Evolutionary conservation across 2,797 vertebrate genomes (phyloP).

Genomic region (Okamejei kenojei): DNA sequence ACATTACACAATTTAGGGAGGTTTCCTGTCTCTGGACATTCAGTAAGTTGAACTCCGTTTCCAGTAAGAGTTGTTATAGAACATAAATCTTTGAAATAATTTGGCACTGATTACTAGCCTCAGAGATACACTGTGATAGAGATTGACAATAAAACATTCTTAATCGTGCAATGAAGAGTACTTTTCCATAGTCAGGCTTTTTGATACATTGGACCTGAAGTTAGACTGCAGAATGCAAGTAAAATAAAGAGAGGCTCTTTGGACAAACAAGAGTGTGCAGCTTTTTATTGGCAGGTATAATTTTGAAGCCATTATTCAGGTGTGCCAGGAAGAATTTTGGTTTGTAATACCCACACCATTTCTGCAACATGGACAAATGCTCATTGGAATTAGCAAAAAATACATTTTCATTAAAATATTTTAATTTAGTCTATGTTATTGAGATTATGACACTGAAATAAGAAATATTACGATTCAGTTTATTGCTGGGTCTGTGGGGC

Average conservation of each 20-base stretch:
- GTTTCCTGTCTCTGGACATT: neutral
- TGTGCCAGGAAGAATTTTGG: neutral
- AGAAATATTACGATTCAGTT: neutral
- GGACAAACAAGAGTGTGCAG: neutral
- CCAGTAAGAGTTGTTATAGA: neutral
- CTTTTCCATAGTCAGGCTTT: neutral
- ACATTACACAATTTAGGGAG: neutral
- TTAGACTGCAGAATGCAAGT: neutral
- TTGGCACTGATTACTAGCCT: neutral
- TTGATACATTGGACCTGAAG: neutral
- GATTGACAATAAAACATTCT: neutral
- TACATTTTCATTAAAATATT: neutral
- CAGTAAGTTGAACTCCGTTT: neutral
- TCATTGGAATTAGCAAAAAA: neutral
- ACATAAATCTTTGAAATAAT: neutral
- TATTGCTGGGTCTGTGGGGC: neutral
- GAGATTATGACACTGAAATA: neutral
- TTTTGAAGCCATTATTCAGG: neutral
- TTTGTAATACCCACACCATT: neutral
- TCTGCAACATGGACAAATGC: neutral
- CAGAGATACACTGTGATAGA: too few relatives aligned
- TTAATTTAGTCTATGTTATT: neutral
- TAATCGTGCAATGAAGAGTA: neutral
- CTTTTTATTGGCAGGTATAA: neutral
- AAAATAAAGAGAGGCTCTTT: neutral